Evolutionary conservation across 2,888 invertebrate genomes (phyloP).

Genomic region (Drosophila tripunctata): DNA sequence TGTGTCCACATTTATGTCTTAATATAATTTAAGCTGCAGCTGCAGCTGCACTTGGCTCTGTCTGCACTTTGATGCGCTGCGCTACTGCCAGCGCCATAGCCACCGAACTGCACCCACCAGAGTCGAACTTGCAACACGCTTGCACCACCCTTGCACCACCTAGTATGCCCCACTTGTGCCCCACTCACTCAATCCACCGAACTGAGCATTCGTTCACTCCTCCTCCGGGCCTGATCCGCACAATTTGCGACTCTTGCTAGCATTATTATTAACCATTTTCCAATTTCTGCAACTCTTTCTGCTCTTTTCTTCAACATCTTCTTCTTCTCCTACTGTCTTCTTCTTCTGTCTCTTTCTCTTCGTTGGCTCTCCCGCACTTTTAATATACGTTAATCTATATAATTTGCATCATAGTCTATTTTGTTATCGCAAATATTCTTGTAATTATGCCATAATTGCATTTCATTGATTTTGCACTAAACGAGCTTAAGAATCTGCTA

Average conservation of each 20-base stretch:
- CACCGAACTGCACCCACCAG: constrained; percentile 37
- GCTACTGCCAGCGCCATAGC: constrained; percentile 44
- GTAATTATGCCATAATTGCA: constrained; percentile 52
- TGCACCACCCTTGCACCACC: background rate
- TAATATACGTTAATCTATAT: constrained; percentile 74
- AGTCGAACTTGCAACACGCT: background rate
- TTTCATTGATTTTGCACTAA: constrained; percentile 48
- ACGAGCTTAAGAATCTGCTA: constrained; percentile 1
- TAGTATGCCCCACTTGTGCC: background rate
- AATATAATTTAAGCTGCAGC: constrained; percentile 52
- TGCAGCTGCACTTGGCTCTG: constrained; percentile 28
- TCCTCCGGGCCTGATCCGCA: constrained; percentile 26
- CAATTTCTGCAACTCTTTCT: too few relatives aligned
- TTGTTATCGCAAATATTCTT: constrained; percentile 41
- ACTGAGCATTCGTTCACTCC: constrained; percentile 7
- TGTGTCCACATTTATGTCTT: constrained; percentile 52
- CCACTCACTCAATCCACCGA: constrained; percentile 4
- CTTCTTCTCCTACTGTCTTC: background rate
- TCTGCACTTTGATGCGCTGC: constrained; percentile 39
- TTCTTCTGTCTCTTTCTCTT: background rate
- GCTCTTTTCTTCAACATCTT: background rate
- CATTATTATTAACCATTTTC: constrained; percentile 44
- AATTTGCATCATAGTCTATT: constrained; percentile 50
- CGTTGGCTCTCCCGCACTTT: constrained; percentile 15
- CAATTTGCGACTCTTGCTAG: constrained; percentile 41